Evolutionary conservation across 2,113 vertebrate species (phyloP).

Genomic region (Dendrocopos noguchii): DNA sequence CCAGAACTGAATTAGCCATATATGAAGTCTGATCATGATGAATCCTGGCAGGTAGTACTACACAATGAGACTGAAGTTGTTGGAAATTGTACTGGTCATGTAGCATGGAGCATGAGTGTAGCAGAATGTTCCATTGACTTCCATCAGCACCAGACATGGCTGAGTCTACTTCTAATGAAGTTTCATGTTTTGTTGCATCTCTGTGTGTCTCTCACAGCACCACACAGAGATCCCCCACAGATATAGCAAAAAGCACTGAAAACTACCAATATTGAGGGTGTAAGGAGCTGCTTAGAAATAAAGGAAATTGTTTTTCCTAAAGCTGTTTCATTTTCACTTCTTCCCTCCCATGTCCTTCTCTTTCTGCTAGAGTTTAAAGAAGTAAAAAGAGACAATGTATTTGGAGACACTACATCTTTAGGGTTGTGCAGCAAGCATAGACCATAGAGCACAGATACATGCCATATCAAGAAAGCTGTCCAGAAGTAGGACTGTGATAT

Average conservation of each 20-base stretch:
- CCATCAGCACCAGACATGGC: neutral
- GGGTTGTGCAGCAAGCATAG: neutral
- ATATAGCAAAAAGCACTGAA: neutral
- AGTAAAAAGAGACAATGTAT: neutral
- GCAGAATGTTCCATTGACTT: neutral
- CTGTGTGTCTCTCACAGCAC: neutral
- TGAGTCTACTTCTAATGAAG: neutral
- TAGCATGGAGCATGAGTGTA: neutral
- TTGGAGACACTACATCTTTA: neutral
- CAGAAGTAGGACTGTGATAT: neutral
- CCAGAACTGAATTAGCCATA: neutral
- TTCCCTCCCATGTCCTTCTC: neutral
- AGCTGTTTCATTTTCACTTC: neutral
- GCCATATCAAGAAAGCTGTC: neutral
- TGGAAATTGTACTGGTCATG: neutral
- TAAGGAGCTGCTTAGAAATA: neutral
- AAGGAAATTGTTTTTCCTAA: neutral
- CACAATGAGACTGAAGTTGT: neutral
- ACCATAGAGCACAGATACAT: neutral
- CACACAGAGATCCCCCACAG: neutral
- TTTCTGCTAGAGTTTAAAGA: neutral
- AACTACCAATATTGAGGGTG: neutral
- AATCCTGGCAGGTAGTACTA: neutral
- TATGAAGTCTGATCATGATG: neutral
- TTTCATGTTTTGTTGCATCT: neutral